Conservation (phyloP, 2,888 invertebrate genomes). For the Xestia ashworthii region DNA sequence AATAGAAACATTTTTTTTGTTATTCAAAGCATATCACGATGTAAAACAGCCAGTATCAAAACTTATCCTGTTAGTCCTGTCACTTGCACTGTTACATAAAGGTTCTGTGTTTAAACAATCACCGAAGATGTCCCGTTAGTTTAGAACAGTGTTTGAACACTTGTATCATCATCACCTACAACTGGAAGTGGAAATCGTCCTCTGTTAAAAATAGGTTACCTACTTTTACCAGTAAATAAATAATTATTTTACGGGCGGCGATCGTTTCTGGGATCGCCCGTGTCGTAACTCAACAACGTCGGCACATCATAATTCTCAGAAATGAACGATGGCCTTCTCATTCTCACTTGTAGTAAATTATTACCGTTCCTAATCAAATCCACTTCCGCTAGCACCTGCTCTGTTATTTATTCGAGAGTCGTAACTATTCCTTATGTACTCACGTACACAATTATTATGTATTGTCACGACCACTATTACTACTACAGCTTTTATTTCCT, state of each 20-base stretch:
- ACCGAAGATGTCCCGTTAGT: no score
- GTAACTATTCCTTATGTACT: constrained; percentile 26
- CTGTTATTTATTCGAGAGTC: constrained; percentile 44
- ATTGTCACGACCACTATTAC: constrained; percentile 53
- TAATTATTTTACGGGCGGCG: constrained; percentile 4
- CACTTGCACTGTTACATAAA: no score
- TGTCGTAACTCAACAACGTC: neutral
- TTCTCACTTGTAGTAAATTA: constrained; percentile 46
- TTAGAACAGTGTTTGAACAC: no score
- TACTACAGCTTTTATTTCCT: constrained; percentile 68
- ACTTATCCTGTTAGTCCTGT: no score
- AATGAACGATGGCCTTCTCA: constrained; percentile 42
- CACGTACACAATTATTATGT: constrained; percentile 43
- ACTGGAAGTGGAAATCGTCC: constrained; percentile 7
- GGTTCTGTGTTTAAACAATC: no score
- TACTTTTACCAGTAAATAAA: neutral
- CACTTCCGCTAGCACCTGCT: constrained; percentile 42
- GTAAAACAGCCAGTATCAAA: constrained; percentile 8
- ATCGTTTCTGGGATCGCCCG: constrained; percentile 10
- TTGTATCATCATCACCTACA: neutral
- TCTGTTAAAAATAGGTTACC: constrained; percentile 11
- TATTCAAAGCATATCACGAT: constrained; percentile 6
- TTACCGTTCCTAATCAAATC: constrained; percentile 40
- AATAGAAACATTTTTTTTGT: constrained; percentile 3
- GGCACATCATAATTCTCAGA: constrained; percentile 35